Evolutionary conservation across 2,888 invertebrate genomes (phyloP), one percentile per base, ranked within the genome.

Genomic region (Caenorhabditis drosophilae): DNA sequence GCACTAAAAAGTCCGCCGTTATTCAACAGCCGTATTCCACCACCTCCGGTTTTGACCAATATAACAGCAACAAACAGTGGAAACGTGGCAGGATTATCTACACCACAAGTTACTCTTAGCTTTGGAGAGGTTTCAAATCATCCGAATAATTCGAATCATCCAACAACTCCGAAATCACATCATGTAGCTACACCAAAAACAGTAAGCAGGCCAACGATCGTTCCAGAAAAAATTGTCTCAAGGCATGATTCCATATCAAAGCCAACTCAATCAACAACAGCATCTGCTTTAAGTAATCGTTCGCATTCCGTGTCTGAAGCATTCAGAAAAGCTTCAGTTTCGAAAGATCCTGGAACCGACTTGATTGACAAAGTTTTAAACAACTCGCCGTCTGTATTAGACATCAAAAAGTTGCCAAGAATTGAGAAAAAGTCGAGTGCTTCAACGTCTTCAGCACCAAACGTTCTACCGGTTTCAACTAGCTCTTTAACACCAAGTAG

Each of bases 201-300:
- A n/a, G n/a, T n/a, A n/a, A n/a, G n/a, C n/a, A n/a, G n/a, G n/a
- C n/a, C n/a, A n/a, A 31, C 12, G 31, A 6, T 9, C 7, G 31
- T 31, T 31, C 64, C 54, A 1, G 55, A 55, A n/a, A 58, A 64
- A 12, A 26, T 51, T 1, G 44, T 40, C 38, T 42, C 20, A 12
- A 46, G 64, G 4, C 64, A 64, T 35, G 64, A 64, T 42, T 59
- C 64, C 1, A 51, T 64, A 2, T 64, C 64, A n/a, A 51, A 52
- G 20, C 49, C 57, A 7, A 49, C 18, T 3, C n/a, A 18, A 31
- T 12, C 2, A 26, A 38, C 55, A 20, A 38, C 55, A 11, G 47
- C 48, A 0, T 52, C 45, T 27, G 56, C 55, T 15, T 44, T 58
- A n/a, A 54, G 50, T 31, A 41, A 34, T 6, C 36, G 59, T 45